These are phyloP conservation scores for Drosophila cardini DNA, from an alignment of 1,140 invertebrate species.

Conservation along the genomic window DNA sequence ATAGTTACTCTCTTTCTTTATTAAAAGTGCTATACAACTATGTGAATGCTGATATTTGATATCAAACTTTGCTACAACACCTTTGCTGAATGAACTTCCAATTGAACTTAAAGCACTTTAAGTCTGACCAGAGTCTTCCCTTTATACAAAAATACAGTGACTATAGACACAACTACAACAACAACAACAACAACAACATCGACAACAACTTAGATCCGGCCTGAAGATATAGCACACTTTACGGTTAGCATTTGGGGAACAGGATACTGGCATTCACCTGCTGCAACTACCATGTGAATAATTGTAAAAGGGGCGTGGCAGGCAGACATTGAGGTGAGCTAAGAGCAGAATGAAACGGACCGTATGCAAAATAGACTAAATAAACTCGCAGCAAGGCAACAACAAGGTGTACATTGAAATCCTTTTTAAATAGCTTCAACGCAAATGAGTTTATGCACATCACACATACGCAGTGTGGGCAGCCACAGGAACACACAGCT, in stretches of 20 bases:
- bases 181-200: background rate
- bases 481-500: constrained; percentile 31
- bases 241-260: constrained; percentile 51
- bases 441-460: constrained; percentile 64
- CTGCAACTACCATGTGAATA: constrained; percentile 15
- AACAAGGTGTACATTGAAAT: constrained; percentile 50
- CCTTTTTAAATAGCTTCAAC: constrained; percentile 67
- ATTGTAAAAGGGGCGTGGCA: constrained; percentile 20
- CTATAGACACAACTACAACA: background rate
- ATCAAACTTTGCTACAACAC: too few relatives aligned
- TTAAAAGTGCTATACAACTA: too few relatives aligned
- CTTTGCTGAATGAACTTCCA: background rate
- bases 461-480: constrained; percentile 64
- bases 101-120: background rate
- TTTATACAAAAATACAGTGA: constrained; percentile 6
- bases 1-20: too few relatives aligned
- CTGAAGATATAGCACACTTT: constrained; percentile 53
- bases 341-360: background rate
- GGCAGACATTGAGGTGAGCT: background rate
- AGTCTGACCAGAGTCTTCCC: too few relatives aligned
- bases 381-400: constrained; percentile 31
- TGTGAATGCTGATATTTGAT: too few relatives aligned
- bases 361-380: constrained; percentile 47
- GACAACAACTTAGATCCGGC: constrained; percentile 13
- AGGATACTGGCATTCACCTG: constrained; percentile 24